Evolutionary conservation across 2,797 vertebrate species (phyloP).

Genomic region (Notoglanidium macrostoma): DNA sequence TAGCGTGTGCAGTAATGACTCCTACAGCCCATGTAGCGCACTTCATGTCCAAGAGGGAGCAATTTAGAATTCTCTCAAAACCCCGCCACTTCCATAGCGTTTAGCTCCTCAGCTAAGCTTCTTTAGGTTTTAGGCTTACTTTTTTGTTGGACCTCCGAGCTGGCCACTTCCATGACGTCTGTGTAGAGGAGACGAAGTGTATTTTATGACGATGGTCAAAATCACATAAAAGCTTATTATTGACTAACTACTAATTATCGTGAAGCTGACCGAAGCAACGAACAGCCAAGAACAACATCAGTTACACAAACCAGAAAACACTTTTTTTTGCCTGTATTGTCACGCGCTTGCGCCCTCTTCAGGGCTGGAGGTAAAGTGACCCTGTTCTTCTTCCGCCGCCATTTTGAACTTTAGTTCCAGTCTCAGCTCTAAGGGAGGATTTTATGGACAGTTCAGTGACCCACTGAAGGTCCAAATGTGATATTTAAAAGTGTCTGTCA

Average conservation of each 20-base stretch:
- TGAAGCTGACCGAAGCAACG: conserved; percentile 54
- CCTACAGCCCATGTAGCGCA: background rate
- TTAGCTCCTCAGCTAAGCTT: conserved; percentile 33
- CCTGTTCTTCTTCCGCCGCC: background rate
- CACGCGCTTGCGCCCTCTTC: background rate
- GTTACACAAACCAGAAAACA: background rate
- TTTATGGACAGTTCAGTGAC: too few relatives aligned
- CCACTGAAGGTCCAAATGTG: too few relatives aligned
- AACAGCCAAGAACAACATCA: conserved; percentile 30
- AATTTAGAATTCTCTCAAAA: conserved; percentile 10
- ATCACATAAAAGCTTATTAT: background rate
- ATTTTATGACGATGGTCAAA: background rate
- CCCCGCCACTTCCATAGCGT: conserved; percentile 9
- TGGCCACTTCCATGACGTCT: conserved; percentile 33
- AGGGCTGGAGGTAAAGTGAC: conserved; percentile 1
- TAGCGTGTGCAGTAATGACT: background rate
- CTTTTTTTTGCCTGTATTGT: background rate
- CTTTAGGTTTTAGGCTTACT: conserved; percentile 33
- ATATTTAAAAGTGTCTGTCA: too few relatives aligned
- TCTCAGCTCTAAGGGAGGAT: too few relatives aligned
- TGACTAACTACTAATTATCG: background rate
- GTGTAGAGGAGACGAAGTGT: background rate
- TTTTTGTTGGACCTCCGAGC: conserved; percentile 26
- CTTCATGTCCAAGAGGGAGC: background rate
- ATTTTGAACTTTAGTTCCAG: background rate